phyloP scores from a whole-genome alignment of 1,140 invertebrate genomes.

The Harpegnathos saltator region DNA sequence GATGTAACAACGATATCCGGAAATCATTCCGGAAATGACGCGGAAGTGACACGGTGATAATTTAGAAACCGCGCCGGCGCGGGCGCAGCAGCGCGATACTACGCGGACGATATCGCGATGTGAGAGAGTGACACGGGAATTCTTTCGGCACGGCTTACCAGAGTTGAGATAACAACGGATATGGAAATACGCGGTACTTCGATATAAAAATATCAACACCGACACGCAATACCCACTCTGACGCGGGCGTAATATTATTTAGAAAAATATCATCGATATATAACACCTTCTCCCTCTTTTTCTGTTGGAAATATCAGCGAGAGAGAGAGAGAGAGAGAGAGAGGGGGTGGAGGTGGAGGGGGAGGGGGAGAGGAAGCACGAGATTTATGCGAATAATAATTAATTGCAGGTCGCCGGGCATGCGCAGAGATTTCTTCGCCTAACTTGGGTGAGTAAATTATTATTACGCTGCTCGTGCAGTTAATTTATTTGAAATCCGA shows the following conservation, averaged over 20 bases:
- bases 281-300: no score
- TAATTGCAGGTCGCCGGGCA: conserved; percentile 40
- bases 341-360: no score
- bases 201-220: neutral
- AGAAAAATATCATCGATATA: neutral
- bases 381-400: conserved; percentile 35
- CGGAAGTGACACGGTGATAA: conserved; percentile 46
- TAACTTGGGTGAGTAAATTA: conserved; percentile 49
- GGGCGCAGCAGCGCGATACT: no score
- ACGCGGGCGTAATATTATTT: neutral
- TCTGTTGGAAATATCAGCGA: conserved; percentile 2
- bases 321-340: no score
- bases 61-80: neutral
- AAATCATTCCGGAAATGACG: conserved; percentile 47
- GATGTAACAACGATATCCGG: neutral
- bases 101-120: conserved; percentile 12
- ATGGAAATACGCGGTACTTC: neutral
- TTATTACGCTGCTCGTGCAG: conserved; percentile 17
- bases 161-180: neutral
- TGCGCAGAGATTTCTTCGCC: conserved; percentile 16
- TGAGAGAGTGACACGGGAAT: conserved; percentile 20
- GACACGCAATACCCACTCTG: neutral
- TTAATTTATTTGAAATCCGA: conserved; percentile 45
- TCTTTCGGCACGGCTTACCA: conserved; percentile 26
- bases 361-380: no score